phyloP scores from a whole-genome alignment of 2,888 invertebrate species.

The Rotaria socialis region DNA sequence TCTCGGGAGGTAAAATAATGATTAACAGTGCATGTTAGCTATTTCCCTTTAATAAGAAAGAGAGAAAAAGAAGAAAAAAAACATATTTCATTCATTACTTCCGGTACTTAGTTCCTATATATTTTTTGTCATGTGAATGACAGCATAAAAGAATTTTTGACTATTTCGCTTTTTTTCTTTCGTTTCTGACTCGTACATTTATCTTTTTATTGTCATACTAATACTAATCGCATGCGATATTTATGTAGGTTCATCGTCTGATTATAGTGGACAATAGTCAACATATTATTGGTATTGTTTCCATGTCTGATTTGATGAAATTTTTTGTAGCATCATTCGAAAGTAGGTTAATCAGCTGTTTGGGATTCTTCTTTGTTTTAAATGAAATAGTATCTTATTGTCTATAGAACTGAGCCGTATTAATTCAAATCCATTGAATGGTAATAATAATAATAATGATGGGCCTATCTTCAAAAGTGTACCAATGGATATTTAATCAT shows the following conservation, averaged over 20 bases:
- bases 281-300: slow-evolving; percentile 87
- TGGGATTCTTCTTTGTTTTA: background rate
- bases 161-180: background rate
- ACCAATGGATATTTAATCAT: background rate
- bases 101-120: background rate
- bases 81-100: too few relatives aligned
- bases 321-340: slow-evolving; percentile 68
- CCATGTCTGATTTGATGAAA: slow-evolving; percentile 83
- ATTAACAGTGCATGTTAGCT: background rate
- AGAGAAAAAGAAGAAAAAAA: too few relatives aligned
- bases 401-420: background rate
- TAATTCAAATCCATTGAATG: background rate
- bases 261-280: slow-evolving; percentile 87
- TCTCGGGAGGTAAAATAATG: slow-evolving; percentile 69
- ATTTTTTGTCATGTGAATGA: background rate
- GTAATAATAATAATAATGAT: background rate
- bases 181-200: background rate
- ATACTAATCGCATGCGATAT: background rate
- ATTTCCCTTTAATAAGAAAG: too few relatives aligned
- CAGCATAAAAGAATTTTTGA: background rate
- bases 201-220: background rate
- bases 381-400: background rate
- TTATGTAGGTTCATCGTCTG: slow-evolving; percentile 73
- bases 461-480: background rate
- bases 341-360: background rate